These are phyloP conservation scores for Natator depressus DNA, from an alignment of 2,113 vertebrate genomes.

Conservation along the genomic window DNA sequence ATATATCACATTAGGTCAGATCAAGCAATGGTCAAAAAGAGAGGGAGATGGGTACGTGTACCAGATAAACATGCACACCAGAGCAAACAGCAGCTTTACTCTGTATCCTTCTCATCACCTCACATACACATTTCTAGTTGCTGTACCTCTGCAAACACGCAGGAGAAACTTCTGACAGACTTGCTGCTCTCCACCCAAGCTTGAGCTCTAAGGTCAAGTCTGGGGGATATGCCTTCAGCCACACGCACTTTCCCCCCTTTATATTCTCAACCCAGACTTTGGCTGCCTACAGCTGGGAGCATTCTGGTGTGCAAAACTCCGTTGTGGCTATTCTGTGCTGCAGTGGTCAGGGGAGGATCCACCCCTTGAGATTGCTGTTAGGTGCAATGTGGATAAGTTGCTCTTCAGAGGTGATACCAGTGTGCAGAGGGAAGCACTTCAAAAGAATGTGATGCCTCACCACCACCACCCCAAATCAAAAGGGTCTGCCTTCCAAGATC, in stretches of 20 bases:
- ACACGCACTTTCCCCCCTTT: background rate
- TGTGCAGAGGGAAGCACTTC: background rate
- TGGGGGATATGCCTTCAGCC: background rate
- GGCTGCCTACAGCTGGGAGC: background rate
- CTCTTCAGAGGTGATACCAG: background rate
- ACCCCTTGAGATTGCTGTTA: background rate
- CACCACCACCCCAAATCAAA: background rate
- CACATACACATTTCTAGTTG: background rate
- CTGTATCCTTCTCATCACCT: background rate
- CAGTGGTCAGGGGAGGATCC: background rate
- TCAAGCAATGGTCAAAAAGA: background rate
- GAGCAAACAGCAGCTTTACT: background rate
- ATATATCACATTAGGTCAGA: background rate
- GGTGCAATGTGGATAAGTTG: background rate
- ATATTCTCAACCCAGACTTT: background rate
- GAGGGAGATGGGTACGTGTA: background rate
- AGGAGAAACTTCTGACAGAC: background rate
- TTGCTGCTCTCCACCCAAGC: background rate
- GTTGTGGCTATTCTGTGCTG: background rate
- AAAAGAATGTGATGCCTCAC: background rate
- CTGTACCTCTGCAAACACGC: background rate
- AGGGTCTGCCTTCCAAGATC: background rate
- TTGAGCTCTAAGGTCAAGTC: conserved; percentile 3
- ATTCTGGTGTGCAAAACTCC: background rate
- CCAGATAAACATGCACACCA: background rate